Evolutionary conservation across 2,113 vertebrate species (phyloP), one percentile per base, ranked within the genome.

Genomic region (Poeciliopsis retropinna): DNA sequence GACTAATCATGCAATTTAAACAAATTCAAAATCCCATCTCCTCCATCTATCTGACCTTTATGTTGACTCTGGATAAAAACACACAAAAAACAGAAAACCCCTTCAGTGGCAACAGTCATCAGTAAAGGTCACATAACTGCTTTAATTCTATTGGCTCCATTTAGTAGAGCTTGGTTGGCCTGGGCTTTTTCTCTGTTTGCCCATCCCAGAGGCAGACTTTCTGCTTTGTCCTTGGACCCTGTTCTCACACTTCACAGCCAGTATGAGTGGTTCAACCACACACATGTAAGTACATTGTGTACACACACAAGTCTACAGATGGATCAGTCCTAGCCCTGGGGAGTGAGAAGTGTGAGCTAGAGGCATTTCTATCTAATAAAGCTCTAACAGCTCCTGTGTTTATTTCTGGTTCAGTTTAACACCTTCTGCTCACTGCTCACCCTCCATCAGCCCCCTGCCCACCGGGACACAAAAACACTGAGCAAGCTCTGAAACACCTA

Each of bases 381-480:
- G 80, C 71, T 85, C 37, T 78, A 88, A 87, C 84, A 83, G 84
- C 62, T 71, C 17, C 81, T 70, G 64, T 81, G 78, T 90, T 85
- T 90, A 85, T 90, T 87, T 67, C 65, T 64, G 82, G 86, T 73
- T 83, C 64, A 73, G 78, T 88, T 90, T 86, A 79, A 83, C 88
- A 88, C 76, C 76, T 78, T 67, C 66, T 65, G 61, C 57, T 39
- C 70, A 44, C 79, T 28, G 41, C 74, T 57, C 75, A 34, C 64
- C 66, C 78, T 67, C 66, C 64, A 76, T 61, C 63, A 62, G 51
- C 37, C 71, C 65, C 64, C 67, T 17, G 0, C 44, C 65, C 61
- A 75, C 62, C 62, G 71, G 63, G 72, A 73, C 28, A 22, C 70
- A 65, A 79, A 75, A 79, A 79, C 79, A 82, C 66, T 64, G 28